A percentile compares a stretch with the other conserved stretches of the same genome.
phyloP scores from a whole-genome alignment of 2,888 invertebrate genomes.

The Cheilosia grossa region DNA sequence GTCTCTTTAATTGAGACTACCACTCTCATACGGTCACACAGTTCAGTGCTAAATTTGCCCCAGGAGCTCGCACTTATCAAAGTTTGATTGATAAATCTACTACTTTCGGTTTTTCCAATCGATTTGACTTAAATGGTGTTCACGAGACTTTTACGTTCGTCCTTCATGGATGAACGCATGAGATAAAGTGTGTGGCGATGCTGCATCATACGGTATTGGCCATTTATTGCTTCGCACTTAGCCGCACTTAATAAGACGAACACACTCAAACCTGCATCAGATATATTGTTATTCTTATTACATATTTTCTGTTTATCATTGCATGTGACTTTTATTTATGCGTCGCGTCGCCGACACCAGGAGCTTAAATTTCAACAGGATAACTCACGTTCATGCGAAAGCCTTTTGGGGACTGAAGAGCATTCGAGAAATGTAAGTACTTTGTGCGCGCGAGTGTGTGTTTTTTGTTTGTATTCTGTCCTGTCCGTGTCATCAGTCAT shows the following conservation, averaged over 20 bases:
- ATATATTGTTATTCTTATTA: conserved; percentile 58
- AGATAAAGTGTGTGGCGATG: conserved; percentile 3
- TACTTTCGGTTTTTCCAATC: conserved; percentile 56
- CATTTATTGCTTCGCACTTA: conserved; percentile 56
- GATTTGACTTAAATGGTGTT: conserved; percentile 52
- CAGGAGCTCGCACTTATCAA: conserved; percentile 47
- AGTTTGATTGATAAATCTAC: conserved; percentile 63
- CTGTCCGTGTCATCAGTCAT: conserved; percentile 78
- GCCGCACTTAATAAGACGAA: conserved; percentile 51
- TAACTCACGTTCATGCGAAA: conserved; percentile 82
- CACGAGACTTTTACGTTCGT: conserved; percentile 11
- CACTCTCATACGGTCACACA: not conserved
- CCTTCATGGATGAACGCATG: conserved; percentile 35
- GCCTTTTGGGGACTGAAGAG: conserved; percentile 83
- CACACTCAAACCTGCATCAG: conserved; percentile 25
- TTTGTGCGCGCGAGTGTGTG: conserved; percentile 7
- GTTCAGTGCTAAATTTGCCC: not conserved
- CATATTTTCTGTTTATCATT: conserved; percentile 19
- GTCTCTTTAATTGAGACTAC: conserved; percentile 48
- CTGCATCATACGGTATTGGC: conserved; percentile 1
- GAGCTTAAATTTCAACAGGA: conserved; percentile 82
- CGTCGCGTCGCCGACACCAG: conserved; percentile 74
- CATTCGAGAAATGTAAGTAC: conserved; percentile 85
- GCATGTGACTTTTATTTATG: conserved; percentile 41
- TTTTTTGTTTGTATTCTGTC: conserved; percentile 60